Base-by-base conservation (phyloP, 2,797 vertebrate species). In the Hippopotamyrus pictus region DNA sequence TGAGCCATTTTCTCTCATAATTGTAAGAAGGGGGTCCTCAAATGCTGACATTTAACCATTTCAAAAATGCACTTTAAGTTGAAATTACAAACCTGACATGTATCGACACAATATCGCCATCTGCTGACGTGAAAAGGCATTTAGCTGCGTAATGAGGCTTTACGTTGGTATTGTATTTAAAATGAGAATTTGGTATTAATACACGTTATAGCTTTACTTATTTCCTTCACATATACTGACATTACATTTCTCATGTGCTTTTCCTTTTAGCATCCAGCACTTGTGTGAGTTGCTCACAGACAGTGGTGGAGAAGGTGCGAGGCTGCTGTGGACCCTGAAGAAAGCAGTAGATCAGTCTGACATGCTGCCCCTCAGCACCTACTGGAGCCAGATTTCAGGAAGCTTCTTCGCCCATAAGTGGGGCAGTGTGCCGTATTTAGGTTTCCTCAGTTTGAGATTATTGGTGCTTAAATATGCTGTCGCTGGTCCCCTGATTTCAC, bases 251-350 rank as follows among this genome's bases (percentile, higher is more conserved):
- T 33, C 8, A 51, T 37, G 29, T n/a, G 44, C 2, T 83, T 83
- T 83, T 3, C 19, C 50, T 33, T 37, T 54, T 5, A 9, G 54
- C 50, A 99, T 99, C 94, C 99, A 99, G 94, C 97, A 98, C 93
- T 96, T 99, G 5, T 99, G 98, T 95, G 98, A 99, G 94, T 95
- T 99, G 89, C 97, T 99, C 85, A 92, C 86, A 92, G 97, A 99
- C 92, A 99, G 98, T 98, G 91, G 96, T 99, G 93, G 98, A 99
- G 94, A 99, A 99, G 97, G 98, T 99, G 95, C 87, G 89, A 33
- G 8, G 14, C 22, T 0, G 12, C 29, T 48, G 19, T 1, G 37
- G 9, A 7, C 7, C 44, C 22, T 0, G 44, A 48, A 9, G 44
- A 48, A 22, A 25, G 33, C 29, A 14, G 29, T 12, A 12, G 14